phyloP scores from a whole-genome alignment of 2,113 vertebrate genomes.

The Acanthochromis polyacanthus region DNA sequence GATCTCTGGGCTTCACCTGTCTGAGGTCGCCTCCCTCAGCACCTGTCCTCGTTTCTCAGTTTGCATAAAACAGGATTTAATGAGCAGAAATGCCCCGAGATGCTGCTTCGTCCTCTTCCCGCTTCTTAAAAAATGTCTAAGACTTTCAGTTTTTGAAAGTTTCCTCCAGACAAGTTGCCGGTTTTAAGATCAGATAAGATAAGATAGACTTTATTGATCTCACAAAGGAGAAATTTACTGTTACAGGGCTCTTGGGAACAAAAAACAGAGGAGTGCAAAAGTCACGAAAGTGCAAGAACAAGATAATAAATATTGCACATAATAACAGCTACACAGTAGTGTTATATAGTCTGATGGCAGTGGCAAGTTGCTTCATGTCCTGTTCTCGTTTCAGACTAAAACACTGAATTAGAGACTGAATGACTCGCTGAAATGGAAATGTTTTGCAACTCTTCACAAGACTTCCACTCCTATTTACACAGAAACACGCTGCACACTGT shows the following conservation, averaged over 20 bases:
- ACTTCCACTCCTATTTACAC: constrained; percentile 7
- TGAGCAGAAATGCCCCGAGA: background rate
- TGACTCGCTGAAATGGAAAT: constrained; percentile 3
- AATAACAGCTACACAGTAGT: too few species aligned
- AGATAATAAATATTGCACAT: too few species aligned
- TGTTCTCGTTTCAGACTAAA: background rate
- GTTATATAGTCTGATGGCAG: too few species aligned
- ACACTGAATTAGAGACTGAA: background rate
- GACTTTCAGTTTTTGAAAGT: too few species aligned
- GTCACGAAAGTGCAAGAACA: too few species aligned
- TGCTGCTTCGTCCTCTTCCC: background rate
- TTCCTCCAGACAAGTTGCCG: too few species aligned
- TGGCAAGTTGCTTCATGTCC: constrained; percentile 2
- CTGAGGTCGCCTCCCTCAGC: constrained; percentile 47
- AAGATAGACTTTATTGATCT: too few species aligned
- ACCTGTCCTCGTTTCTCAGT: constrained; percentile 47
- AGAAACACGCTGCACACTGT: background rate
- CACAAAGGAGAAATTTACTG: too few species aligned
- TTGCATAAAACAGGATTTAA: constrained; percentile 27
- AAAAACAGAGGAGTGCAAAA: too few species aligned
- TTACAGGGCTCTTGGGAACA: too few species aligned
- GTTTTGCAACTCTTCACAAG: background rate
- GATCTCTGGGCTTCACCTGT: constrained; percentile 51
- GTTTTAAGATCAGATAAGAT: too few species aligned
- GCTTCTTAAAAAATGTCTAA: too few species aligned